Base-by-base conservation (phyloP, 2,797 vertebrate genomes). In the Phyllotis vaccarum region DNA sequence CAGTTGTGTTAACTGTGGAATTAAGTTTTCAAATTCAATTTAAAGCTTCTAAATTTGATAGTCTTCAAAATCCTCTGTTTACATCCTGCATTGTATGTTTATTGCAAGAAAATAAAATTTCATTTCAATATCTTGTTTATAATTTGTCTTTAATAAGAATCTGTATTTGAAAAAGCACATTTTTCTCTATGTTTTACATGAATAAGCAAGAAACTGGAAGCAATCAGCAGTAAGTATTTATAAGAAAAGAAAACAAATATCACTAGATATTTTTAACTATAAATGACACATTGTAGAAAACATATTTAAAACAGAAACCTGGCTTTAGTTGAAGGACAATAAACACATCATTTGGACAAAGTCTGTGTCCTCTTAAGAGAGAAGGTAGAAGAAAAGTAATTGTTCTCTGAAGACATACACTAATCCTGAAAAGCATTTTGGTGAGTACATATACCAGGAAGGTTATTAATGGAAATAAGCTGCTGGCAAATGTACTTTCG, bases 61-160 rank as follows among this genome's bases (percentile, higher is more conserved):
- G 94, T 72, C 34, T 91, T 89, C n/a, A 86, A 91, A 94, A 94
- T 56, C 86, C 85, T 75, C 62, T 78, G 74, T 80, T 97, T 86
- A 80, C 6, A 56, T 21, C n/a, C 3, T 66, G 2, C 17, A 93
- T 22, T 93, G 1, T 49, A 78, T 78, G 6, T 90, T 96, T 95
- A 96, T 79, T 82, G 29, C 43, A 76, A 94, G 85, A 52, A 92
- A 95, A 86, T 68, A 5, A 6, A 93, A 89, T 93, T 96, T 89
- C 11, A 94, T 82, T 81, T n/a, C 75, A 70, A 43, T 76, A 13
- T 14, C 43, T 90, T 96, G 85, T 81, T 89, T 93, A 74, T 86
- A 87, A 93, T 90, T 96, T 92, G 72, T 68, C 17, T 96, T 87
- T 91, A 92, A 88, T 64, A 96, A 85, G 92, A 96, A 80, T 60